A percentile compares a stretch with the other conserved stretches of the same genome.
Evolutionary conservation across 2,888 invertebrate species (phyloP).

Genomic region (Noctua janthina): DNA sequence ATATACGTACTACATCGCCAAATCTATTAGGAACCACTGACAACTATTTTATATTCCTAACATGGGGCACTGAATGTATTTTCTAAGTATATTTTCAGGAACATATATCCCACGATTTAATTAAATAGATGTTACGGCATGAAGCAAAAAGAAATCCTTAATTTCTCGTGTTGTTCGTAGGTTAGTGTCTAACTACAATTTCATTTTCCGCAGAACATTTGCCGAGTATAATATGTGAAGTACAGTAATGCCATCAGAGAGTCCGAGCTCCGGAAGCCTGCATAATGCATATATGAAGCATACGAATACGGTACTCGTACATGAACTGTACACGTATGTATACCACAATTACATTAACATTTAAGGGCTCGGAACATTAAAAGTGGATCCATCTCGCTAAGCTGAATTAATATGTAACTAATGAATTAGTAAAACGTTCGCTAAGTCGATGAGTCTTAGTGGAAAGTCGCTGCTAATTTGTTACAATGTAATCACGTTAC

Average conservation of each 20-base stretch:
- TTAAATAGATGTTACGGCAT: conserved; percentile 28
- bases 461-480: conserved; percentile 38
- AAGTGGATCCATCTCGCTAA: conserved; percentile 26
- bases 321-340: conserved; percentile 40
- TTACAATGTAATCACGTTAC: conserved; percentile 30
- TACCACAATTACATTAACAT: conserved; percentile 57
- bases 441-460: conserved; percentile 26
- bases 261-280: conserved; percentile 69
- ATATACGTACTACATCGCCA: not conserved
- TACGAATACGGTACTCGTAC: conserved; percentile 52
- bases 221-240: conserved; percentile 54
- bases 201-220: conserved; percentile 58
- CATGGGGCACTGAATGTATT: not conserved
- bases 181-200: conserved; percentile 60
- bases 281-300: conserved; percentile 72
- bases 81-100: conserved; percentile 12
- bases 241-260: conserved; percentile 70
- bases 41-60: not conserved
- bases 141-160: conserved; percentile 37
- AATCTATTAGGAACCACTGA: not conserved
- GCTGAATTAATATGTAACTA: conserved; percentile 39
- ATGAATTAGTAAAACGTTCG: conserved; percentile 43
- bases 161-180: conserved; percentile 38
- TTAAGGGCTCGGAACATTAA: conserved; percentile 37
- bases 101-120: conserved; percentile 7